Evolutionary conservation across 2,888 invertebrate genomes (phyloP), one percentile per base, ranked within the genome.

Genomic region (Watsonalla cultraria): DNA sequence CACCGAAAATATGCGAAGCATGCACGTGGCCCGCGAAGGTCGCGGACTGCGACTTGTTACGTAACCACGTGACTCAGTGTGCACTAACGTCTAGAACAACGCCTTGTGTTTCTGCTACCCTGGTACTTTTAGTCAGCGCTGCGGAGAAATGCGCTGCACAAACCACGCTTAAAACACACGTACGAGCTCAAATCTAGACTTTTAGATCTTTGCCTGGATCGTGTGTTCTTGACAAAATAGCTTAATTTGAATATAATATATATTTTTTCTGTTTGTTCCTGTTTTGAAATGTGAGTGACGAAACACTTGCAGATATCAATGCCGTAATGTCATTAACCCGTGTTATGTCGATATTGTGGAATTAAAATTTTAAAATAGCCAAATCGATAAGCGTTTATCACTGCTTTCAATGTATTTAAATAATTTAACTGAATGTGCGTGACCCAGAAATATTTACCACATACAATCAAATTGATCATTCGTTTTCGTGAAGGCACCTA

Each of bases 11-110:
- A 51, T 51, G 46, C 53, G 52, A 51, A 42, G 15, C 24, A 7
- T 46, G 45, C 56, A 54, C 52, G 54, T 54, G 52, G 51, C 45
- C 13, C 33, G 24, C 54, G 73, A 78, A 77, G 78, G 78, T 71
- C 78, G 68, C 53, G 78, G 72, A 54, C 74, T 66, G 61, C 67
- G 74, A 74, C 74, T 61, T 52, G 54, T 74, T 71, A 55, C 67
- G 74, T 62, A 78, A 76, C 54, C 7, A 0, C 35, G 48, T 70
- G 72, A 68, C 42, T 73, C 68, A 71, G 56, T 37, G 49, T 49
- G 49, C 49, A 49, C 39, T 37, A 15, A 14, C 15, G 49, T 49
- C 49, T 49, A 49, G 49, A 49, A 49, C 49, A n/a, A 37, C 49
- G 49, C 49, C 37, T 49, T 7, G 39, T 11, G n/a, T 37, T 49